phyloP scores from a whole-genome alignment of 2,113 vertebrate species.

The Acanthochromis polyacanthus region DNA sequence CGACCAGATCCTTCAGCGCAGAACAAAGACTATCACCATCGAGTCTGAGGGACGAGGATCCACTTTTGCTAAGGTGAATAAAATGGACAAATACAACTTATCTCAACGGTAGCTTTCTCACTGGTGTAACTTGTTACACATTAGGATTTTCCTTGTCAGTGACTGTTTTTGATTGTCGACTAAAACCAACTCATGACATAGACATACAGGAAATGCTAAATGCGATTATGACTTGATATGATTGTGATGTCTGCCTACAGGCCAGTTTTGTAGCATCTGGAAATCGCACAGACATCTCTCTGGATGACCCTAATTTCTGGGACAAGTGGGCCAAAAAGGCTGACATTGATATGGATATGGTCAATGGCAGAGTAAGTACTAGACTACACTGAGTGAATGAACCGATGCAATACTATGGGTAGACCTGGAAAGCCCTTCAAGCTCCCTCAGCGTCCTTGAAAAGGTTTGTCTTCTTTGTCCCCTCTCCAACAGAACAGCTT shows the following conservation, averaged over 20 bases:
- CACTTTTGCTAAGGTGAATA: slow-evolving; percentile 96
- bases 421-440: not conserved
- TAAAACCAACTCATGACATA: not conserved
- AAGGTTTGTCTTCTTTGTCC: not conserved
- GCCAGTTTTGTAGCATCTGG: slow-evolving; percentile 99
- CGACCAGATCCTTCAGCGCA: slow-evolving; percentile 96
- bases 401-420: not conserved
- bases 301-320: slow-evolving; percentile 99
- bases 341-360: slow-evolving; percentile 94
- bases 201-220: not conserved
- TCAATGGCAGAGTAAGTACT: slow-evolving; percentile 95
- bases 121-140: not conserved
- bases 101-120: not conserved
- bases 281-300: slow-evolving; percentile 97
- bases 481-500: slow-evolving; percentile 91
- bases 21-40: slow-evolving; percentile 98
- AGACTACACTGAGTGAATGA: not conserved
- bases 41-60: slow-evolving; percentile 98
- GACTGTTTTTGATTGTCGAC: not conserved
- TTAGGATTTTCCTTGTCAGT: not conserved
- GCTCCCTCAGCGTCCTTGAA: not conserved
- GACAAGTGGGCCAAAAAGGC: slow-evolving; percentile 99
- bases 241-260: slow-evolving; percentile 83
- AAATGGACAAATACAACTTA: not conserved
- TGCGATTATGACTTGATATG: slow-evolving; percentile 22